These are phyloP conservation scores for Bettongia penicillata DNA, from an alignment of 2,113 vertebrate genomes.

Conservation along the genomic window DNA sequence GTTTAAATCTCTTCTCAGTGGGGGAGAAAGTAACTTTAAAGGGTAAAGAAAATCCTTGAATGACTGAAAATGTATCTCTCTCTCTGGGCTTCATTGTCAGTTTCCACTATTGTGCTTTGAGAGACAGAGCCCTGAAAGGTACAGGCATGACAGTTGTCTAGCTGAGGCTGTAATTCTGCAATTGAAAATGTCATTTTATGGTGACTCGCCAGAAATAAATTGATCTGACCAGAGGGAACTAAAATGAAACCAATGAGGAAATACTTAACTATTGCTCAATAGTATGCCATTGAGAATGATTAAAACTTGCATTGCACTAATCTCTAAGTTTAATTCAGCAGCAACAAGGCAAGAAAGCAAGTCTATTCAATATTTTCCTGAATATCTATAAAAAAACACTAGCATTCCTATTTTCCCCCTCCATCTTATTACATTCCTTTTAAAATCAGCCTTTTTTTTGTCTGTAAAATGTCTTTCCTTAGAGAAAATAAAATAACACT, in stretches of 20 bases:
- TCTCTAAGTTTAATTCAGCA: neutral
- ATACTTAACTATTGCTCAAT: conserved; percentile 1
- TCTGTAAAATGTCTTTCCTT: neutral
- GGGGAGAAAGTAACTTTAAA: conserved; percentile 2
- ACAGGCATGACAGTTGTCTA: neutral
- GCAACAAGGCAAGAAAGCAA: neutral
- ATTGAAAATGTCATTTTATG: conserved; percentile 44
- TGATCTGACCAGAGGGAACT: conserved; percentile 16
- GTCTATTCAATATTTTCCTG: neutral
- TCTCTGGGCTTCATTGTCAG: conserved; percentile 16
- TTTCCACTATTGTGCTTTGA: conserved; percentile 16
- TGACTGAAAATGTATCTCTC: conserved; percentile 58
- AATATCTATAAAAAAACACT: neutral
- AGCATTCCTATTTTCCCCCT: neutral
- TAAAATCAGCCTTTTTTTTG: neutral
- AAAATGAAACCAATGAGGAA: neutral
- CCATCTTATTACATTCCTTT: neutral
- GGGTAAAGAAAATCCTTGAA: conserved; percentile 34
- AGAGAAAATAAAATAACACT: neutral
- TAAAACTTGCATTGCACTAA: neutral
- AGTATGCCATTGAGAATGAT: neutral
- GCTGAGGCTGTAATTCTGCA: neutral
- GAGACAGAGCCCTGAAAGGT: conserved; percentile 10
- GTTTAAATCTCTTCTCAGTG: conserved; percentile 52
- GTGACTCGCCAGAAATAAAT: conserved; percentile 2